Evolutionary conservation across 2,888 invertebrate species (phyloP), one percentile per base, ranked within the genome.

Genomic region (Tetragonisca angustula): DNA sequence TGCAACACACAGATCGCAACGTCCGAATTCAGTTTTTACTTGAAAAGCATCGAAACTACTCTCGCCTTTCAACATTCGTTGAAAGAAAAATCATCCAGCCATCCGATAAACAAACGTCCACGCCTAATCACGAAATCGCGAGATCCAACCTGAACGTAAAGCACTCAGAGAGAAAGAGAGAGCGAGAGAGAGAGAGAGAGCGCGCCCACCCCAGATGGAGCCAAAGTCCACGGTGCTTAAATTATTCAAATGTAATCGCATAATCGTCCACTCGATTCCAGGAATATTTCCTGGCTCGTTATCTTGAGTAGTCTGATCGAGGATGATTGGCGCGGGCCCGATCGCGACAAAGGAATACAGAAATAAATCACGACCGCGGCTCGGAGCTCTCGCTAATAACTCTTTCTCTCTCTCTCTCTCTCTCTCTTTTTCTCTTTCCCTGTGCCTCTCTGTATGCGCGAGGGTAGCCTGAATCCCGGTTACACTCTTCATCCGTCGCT

Each of bases 361-460:
- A 84, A 76, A 82, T 80, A 79, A 82, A 87, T 84, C 83, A 85
- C 81, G 86, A 69, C 76, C 78, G 86, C 86, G 81, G 82, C 82
- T 90, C 86, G 82, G 88, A 86, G 81, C 87, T 70, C 79, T 89
- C 88, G 89, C 90, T 90, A 90, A 89, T 88, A 87, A 88, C 85
- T 64, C 61, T 68, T 69, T 77, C 4, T n/a, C 49, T 49, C 21
- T 13, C 43, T 65, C 36, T 36, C 36, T 9, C 36, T 43, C 43
- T 43, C 5, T 49, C 67, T 61, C 76, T 81, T 54, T 76, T 56
- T 59, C 74, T 76, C 4, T 19, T 56, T 68, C 62, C 59, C 69
- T 64, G 49, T 74, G 27, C 72, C 65, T 65, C 67, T 81, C 54
- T 75, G 74, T 79, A 68, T 73, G 65, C 62, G 79, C 79, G 64